Conservation (phyloP, 64 coral and sea anemone genomes). For the Trachythela sp. region DNA sequence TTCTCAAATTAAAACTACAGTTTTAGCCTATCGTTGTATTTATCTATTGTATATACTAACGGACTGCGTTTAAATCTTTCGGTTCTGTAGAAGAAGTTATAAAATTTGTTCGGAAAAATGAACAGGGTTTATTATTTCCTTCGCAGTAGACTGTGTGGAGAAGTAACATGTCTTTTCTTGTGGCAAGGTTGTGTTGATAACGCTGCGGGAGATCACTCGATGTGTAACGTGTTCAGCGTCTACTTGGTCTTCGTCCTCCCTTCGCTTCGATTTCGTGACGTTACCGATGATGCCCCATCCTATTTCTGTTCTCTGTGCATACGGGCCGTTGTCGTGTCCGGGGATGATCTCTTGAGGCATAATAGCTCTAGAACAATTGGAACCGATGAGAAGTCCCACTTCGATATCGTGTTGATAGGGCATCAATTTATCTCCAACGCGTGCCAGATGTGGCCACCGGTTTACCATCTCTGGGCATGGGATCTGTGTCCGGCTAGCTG, state of each 20-base stretch:
- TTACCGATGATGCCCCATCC: constrained; percentile 59
- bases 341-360: constrained; percentile 49
- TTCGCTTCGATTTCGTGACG: background rate
- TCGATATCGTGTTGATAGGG: constrained; percentile 26
- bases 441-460: constrained; percentile 34
- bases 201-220: background rate
- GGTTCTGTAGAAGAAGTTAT: too few relatives aligned
- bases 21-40: too few relatives aligned
- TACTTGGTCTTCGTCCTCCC: background rate
- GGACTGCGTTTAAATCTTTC: too few relatives aligned
- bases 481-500: constrained; percentile 25
- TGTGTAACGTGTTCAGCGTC: background rate
- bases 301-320: constrained; percentile 37
- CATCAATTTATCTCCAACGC: constrained; percentile 17
- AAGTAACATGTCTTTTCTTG: background rate
- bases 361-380: constrained; percentile 45
- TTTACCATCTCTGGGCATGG: constrained; percentile 33
- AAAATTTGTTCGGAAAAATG: too few relatives aligned
- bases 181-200: background rate
- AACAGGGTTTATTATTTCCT: background rate
- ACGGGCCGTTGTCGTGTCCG: constrained; percentile 21
- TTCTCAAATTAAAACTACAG: too few relatives aligned
- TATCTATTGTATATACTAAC: too few relatives aligned
- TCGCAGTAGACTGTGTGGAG: background rate
- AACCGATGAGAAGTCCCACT: constrained; percentile 46